Evolutionary conservation across 2,113 vertebrate species (phyloP).

Genomic region (Notothenia coriiceps): DNA sequence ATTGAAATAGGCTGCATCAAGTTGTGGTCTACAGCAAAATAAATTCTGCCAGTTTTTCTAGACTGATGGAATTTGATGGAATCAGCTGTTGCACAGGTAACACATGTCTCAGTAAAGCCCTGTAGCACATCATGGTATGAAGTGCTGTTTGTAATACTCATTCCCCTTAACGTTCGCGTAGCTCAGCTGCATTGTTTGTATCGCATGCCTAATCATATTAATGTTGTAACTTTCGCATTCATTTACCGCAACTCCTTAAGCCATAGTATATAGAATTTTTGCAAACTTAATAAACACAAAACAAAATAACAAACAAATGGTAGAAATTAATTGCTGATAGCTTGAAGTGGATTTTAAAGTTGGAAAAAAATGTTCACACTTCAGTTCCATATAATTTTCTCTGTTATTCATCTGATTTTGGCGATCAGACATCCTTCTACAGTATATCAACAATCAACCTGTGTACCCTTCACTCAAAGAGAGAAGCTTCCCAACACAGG

Average conservation of each 20-base stretch:
- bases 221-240: background rate
- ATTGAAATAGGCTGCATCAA: slow-evolving; percentile 28
- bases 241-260: background rate
- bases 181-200: background rate
- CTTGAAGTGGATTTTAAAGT: no score
- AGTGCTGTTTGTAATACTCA: background rate
- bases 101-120: background rate
- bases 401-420: no score
- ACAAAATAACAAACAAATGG: no score
- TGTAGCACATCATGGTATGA: background rate
- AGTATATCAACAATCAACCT: background rate
- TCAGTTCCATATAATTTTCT: no score
- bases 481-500: background rate
- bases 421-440: no score
- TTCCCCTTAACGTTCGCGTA: background rate
- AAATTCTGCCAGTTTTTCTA: background rate
- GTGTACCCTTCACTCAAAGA: background rate
- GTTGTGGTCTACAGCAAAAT: slow-evolving; percentile 10
- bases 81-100: background rate
- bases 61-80: slow-evolving; percentile 13
- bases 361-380: no score
- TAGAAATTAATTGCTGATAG: no score
- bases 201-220: background rate
- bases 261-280: background rate
- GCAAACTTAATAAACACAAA: background rate